Evolutionary conservation across 2,888 invertebrate genomes (phyloP), one percentile per base, ranked within the genome.

Genomic region (Chloromyia formosa): DNA sequence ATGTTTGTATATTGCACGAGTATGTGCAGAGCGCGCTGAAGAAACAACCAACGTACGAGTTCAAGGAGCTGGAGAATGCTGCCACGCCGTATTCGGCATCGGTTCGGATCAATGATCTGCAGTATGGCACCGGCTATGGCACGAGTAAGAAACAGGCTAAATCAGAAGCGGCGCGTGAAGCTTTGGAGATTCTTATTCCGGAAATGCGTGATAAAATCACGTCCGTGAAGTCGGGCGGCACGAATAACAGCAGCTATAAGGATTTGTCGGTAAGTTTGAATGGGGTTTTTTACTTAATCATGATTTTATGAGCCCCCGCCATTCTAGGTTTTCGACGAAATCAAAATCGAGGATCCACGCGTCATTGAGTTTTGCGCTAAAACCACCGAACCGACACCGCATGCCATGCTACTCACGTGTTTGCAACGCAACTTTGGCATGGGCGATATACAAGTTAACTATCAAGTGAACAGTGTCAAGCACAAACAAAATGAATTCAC

Each of bases 101-200:
- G 1, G 96, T 98, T 73, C 91, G 92, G 78, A 97, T 98, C 80
- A 94, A 94, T 83, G 93, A 93, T 79, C 93, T 97, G 88, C 93
- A 94, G 82, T 97, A 98, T 86, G 98, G 98, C 5, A 91, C 93
- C 45, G 98, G 98, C 0, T 93, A 91, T 84, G 98, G 98, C 10
- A 93, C 94, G 75, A 97, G 96, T 86, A 99, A 99, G 86, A 95
- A 97, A 79, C 93, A 94, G 84, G 98, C 98, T 35, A 98, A 98
- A 87, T 91, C 95, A 0, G 95, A 95, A 78, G 98, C 98, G 42
- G 97, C 97, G 0, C 89, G 93, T 75, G 92, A 92, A 78, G 95
- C 97, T 62, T 88, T 97, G 49, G 94, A 94, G 86, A 94, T 97
- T 82, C 88, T 97, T 72, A 95, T 97, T 79, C 97, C 97, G 0